phyloP scores from a whole-genome alignment of 2,888 invertebrate species.

The Leptopterna dolabrata region DNA sequence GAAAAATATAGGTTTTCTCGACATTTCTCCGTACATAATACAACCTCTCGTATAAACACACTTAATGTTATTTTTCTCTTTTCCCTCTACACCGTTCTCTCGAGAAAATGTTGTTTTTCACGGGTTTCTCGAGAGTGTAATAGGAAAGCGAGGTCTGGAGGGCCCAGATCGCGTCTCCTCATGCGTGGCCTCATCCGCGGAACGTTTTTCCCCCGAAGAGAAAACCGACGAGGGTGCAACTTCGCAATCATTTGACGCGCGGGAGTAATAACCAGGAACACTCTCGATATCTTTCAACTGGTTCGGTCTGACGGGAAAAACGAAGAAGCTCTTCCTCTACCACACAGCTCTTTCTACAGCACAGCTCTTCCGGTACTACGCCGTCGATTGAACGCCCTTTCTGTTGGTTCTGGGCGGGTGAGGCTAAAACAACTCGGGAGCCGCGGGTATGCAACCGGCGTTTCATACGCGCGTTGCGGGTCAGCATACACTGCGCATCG shows the following conservation, averaged over 20 bases:
- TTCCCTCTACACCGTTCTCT: not conserved
- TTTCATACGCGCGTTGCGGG: not conserved
- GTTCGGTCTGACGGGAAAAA: not conserved
- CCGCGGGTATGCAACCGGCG: not conserved
- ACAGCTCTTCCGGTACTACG: no score
- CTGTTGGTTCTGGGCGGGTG: not conserved
- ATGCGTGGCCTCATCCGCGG: not conserved
- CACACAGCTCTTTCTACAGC: no score
- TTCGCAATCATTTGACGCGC: not conserved
- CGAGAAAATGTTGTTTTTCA: not conserved
- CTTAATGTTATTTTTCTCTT: not conserved
- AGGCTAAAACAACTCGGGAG: not conserved
- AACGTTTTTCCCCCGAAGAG: not conserved
- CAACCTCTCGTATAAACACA: not conserved
- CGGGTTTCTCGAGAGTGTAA: not conserved
- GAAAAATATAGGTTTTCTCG: not conserved
- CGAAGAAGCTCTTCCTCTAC: not conserved
- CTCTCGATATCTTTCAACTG: not conserved
- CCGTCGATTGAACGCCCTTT: no score
- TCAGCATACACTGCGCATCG: not conserved
- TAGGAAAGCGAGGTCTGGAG: not conserved
- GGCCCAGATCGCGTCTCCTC: not conserved
- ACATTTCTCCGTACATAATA: not conserved
- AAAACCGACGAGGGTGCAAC: not conserved
- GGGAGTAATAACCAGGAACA: conserved; percentile 1